Conservation (phyloP, 35 echinoderm and acorn worm species). For the Eucidaris tribuloides region DNA sequence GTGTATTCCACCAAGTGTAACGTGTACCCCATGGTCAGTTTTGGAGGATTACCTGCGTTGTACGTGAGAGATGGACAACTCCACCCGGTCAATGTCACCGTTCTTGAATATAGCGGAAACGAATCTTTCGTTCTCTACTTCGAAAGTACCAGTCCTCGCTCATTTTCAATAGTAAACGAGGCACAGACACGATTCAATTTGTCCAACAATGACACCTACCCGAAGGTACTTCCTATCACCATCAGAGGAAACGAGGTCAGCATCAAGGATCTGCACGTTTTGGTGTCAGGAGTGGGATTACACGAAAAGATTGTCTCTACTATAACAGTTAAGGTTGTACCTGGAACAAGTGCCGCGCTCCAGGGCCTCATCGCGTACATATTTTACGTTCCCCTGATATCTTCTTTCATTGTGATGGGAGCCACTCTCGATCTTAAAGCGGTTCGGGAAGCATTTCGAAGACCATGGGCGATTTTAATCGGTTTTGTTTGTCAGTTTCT, state of each 20-base stretch:
- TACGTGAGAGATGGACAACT: no score
- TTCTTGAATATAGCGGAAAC: no score
- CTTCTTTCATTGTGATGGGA: conserved; percentile 35
- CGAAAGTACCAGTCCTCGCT: no score
- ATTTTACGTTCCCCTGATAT: not conserved
- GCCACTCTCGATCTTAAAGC: conserved; percentile 16
- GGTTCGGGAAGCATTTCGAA: not conserved
- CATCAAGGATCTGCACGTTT: not conserved
- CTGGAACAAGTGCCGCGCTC: not conserved
- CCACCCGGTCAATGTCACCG: no score
- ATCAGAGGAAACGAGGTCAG: not conserved
- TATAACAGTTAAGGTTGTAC: not conserved
- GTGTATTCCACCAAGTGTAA: no score
- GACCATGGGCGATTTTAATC: conserved; percentile 19
- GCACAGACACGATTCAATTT: no score
- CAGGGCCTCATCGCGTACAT: not conserved
- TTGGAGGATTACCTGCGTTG: no score
- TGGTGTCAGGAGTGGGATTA: not conserved
- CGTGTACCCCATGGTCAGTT: no score
- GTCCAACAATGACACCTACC: no score
- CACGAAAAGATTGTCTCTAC: not conserved
- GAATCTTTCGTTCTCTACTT: no score
- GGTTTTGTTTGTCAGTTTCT: conserved; percentile 41
- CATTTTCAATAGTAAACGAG: no score
- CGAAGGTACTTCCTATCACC: no score